Evolutionary conservation across 2,797 vertebrate species (phyloP), one percentile per base, ranked within the genome.

Genomic region (Diplodus sargus): DNA sequence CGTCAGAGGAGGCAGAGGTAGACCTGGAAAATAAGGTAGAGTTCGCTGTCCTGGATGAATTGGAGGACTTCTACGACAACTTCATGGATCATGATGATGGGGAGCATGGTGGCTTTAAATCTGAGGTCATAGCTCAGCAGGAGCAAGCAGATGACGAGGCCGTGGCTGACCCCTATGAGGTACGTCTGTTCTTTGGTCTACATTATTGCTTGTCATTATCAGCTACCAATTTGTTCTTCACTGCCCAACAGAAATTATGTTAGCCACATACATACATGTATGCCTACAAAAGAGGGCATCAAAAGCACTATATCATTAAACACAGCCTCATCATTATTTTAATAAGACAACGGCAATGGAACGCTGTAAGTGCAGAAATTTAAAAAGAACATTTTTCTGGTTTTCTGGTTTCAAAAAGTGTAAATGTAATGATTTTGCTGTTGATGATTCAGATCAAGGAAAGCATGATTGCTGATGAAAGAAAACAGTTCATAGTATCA

Each of bases 21-120:
- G 97, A 98, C 89, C 91, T 95, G 92, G 98, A 99, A 93, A 99
- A 98, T 91, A 98, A 98, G 95, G 98, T 99, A 90, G 98, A 99
- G 88, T 99, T 97, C 76, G 98, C 98, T 47, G 98, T 99, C 88
- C 95, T 99, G 93, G 98, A 99, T 92, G 98, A 99, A 92, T 95
- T 99, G 95, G 98, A 98, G 91, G 98, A 99, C 91, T 96, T 97
- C 94, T 97, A 96, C 74, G 97, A 99, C 91, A 98, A 97, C 95
- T 97, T 99, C 93, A 92, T 98, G 95, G 97, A 99, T 92, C 94
- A 95, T 78, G 97, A 98, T 22, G 91, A 95, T 75, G 96, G 96
- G 89, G 97, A 97, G 89, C 93, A 94, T 81, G 95, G 94, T 85
- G 97, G 96, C 94, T 99, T 99, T 96, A 95, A 96, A 83, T 97